These are phyloP conservation scores for Emys orbicularis DNA, from an alignment of 2,797 vertebrate genomes.

Conservation along the genomic window DNA sequence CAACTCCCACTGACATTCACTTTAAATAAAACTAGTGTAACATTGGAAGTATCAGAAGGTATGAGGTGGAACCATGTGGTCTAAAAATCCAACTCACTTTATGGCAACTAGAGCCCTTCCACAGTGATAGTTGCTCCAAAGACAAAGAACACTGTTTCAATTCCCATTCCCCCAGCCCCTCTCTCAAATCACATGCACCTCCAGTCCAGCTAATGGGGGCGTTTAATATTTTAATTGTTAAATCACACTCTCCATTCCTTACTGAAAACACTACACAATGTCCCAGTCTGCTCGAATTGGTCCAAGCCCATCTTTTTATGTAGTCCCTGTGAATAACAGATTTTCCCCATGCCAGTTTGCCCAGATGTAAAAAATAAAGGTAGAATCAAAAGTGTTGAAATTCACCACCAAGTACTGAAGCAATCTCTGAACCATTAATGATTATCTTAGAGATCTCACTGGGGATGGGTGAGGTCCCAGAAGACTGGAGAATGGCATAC, in stretches of 20 bases:
- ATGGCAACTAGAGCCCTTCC: background rate
- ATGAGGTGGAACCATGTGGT: background rate
- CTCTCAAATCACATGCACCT: background rate
- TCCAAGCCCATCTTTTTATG: background rate
- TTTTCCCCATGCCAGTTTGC: background rate
- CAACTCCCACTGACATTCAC: background rate
- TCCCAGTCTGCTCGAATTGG: background rate
- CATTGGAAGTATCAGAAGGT: background rate
- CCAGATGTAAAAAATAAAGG: background rate
- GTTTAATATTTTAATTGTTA: background rate
- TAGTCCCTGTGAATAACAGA: background rate
- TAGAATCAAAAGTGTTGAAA: too few relatives aligned
- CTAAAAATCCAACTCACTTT: background rate
- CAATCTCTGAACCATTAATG: too few relatives aligned
- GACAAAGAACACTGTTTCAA: background rate
- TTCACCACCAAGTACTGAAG: too few relatives aligned
- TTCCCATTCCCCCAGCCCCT: background rate
- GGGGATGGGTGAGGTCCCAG: too few relatives aligned
- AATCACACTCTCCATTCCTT: background rate
- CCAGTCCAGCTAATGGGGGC: background rate
- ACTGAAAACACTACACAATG: background rate
- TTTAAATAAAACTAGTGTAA: background rate
- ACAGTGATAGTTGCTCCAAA: background rate
- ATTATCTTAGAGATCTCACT: too few relatives aligned
- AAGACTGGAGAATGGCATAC: too few relatives aligned